phyloP scores from a whole-genome alignment of 2,888 invertebrate genomes.

The Agrypnus murinus region DNA sequence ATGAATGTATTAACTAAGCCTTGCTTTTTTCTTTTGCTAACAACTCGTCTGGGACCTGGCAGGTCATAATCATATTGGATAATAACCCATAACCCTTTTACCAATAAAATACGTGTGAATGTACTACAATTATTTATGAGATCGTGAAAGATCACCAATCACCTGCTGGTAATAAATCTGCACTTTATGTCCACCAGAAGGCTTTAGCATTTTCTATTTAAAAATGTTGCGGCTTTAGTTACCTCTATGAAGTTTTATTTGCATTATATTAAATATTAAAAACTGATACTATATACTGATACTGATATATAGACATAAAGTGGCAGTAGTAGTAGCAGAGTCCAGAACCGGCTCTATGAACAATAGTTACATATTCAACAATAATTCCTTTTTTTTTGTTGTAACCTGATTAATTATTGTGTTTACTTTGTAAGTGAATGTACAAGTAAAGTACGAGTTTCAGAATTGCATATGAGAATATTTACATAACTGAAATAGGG shows the following conservation, averaged over 20 bases:
- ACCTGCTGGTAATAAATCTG: conserved; percentile 40
- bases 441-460: too few relatives aligned
- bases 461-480: too few relatives aligned
- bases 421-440: too few relatives aligned
- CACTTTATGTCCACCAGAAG: conserved; percentile 29
- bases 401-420: too few relatives aligned
- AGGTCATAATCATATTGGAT: conserved; percentile 28
- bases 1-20: too few relatives aligned
- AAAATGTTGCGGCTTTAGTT: not conserved
- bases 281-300: too few relatives aligned
- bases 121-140: conserved; percentile 34
- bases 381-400: too few relatives aligned
- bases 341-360: too few relatives aligned
- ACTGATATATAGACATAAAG: too few relatives aligned
- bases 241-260: not conserved
- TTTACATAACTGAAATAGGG: too few relatives aligned
- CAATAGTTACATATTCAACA: too few relatives aligned
- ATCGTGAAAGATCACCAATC: conserved; percentile 45
- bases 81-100: conserved; percentile 32
- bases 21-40: conserved; percentile 16
- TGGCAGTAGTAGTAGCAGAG: too few relatives aligned
- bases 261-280: not conserved
- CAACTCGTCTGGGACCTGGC: not conserved
- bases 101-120: conserved; percentile 34
- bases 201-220: conserved; percentile 27